Conservation (phyloP, 2,113 vertebrate genomes). For the Gymnobelideus leadbeateri region DNA sequence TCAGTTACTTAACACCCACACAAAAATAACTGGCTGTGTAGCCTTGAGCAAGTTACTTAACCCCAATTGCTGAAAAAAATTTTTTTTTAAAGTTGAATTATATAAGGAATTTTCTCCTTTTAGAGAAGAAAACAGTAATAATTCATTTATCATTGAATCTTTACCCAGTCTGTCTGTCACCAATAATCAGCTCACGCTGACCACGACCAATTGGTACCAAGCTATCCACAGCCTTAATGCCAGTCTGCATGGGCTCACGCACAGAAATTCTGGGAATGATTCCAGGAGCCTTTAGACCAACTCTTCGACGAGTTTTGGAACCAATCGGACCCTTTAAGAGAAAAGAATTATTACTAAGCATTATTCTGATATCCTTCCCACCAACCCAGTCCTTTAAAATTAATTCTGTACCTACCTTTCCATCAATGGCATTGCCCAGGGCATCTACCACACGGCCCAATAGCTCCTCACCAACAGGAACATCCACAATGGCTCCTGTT, state of each 20-base stretch:
- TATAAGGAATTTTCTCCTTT: neutral
- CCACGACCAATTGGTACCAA: slow-evolving; percentile 98
- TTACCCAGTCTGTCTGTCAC: slow-evolving; percentile 98
- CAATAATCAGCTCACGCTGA: slow-evolving; percentile 98
- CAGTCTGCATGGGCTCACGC: slow-evolving; percentile 98
- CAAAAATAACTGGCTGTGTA: too few species aligned
- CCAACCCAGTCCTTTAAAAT: rapidly evolving
- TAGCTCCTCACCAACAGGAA: slow-evolving; percentile 95
- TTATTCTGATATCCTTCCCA: neutral
- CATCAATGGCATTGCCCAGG: slow-evolving; percentile 97
- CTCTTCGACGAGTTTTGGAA: slow-evolving; percentile 91
- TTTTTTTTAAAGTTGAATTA: neutral
- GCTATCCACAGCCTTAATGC: slow-evolving; percentile 99
- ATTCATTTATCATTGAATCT: slow-evolving; percentile 53
- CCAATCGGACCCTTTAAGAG: slow-evolving; percentile 90
- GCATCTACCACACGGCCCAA: slow-evolving; percentile 98
- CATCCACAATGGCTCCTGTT: slow-evolving; percentile 98
- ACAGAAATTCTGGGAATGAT: slow-evolving; percentile 99
- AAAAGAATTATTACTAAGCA: slow-evolving; percentile 5
- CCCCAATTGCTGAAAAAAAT: too few species aligned
- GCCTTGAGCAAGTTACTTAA: too few species aligned
- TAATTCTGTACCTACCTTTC: slow-evolving; percentile 88
- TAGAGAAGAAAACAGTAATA: slow-evolving; percentile 13
- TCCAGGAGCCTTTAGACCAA: slow-evolving; percentile 97
- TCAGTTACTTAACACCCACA: too few species aligned